phyloP scores from a whole-genome alignment of 2,797 vertebrate species.

The Masticophis lateralis region DNA sequence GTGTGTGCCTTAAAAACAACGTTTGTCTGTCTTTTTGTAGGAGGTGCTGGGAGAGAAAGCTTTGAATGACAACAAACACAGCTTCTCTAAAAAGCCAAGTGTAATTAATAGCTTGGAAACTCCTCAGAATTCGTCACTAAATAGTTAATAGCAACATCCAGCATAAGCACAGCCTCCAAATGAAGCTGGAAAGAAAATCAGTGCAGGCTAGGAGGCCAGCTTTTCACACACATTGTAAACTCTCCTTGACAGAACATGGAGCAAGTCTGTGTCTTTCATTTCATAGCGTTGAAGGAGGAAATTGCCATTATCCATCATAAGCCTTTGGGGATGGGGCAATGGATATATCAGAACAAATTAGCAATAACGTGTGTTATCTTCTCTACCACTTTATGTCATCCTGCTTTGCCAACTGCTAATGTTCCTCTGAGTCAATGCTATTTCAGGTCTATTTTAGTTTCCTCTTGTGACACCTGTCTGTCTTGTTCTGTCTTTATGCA shows the following conservation, averaged over 20 bases:
- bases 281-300: background rate
- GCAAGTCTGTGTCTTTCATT: background rate
- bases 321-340: background rate
- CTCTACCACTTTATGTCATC: background rate
- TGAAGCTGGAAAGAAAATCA: background rate
- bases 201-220: background rate
- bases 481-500: background rate
- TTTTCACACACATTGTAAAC: background rate
- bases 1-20: background rate
- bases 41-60: background rate
- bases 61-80: background rate
- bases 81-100: background rate
- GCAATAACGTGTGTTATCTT: background rate
- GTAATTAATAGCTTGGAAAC: background rate
- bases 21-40: background rate
- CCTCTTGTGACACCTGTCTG: background rate
- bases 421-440: background rate
- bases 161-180: background rate
- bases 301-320: background rate
- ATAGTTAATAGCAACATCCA: background rate
- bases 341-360: background rate
- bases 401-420: background rate
- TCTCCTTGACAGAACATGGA: background rate
- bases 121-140: background rate
- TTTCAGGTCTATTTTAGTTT: background rate